Base-by-base conservation (phyloP, 2,888 invertebrate species). In the Eupsilia transversa region DNA sequence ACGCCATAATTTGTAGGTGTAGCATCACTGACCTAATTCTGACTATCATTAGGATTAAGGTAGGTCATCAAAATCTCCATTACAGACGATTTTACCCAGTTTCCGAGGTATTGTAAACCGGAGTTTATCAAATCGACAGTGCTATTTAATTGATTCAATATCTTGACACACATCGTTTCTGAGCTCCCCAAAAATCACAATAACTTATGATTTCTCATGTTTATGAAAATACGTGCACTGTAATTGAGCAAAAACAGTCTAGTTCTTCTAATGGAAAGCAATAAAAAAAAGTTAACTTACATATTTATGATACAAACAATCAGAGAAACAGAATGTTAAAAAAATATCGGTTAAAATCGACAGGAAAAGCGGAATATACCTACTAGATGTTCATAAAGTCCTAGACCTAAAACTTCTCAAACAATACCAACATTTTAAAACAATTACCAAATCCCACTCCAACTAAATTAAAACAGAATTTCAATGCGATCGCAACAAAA, bases 401-500 rank as follows among this genome's bases (percentile, higher is more conserved):
- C n/a, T 61, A 74, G 35, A 38, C 49, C 52, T 30, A 35, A 67
- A 67, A 66, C 41, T 61, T 52, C 54, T n/a, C 4, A 54, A 41
- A 77, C 64, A 78, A 74, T 56, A 68, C n/a, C n/a, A n/a, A n/a
- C 56, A 70, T 74, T 74, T 77, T 64, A 71, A 70, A 85, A 75
- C 66, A 79, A 72, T 75, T 66, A 27, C 30, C 41, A 61, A 79
- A 65, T 72, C 70, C 60, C 38, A 63, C 64, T 79, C 72, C 49
- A 65, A 86, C 59, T 49, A 68, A 77, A 79, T 81, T 77, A 74
- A 75, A 82, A 64, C 66, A 63, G 74, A 80, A 86, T 89, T 89
- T 90, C 89, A 85, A 88, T 84, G 86, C 85, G 84, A 86, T 89
- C 90, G 84, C 85, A 86, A 89, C 93, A 94, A 94, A 95, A 95